Conservation (phyloP, 2,888 invertebrate genomes). For the Stratiomys singularior region DNA sequence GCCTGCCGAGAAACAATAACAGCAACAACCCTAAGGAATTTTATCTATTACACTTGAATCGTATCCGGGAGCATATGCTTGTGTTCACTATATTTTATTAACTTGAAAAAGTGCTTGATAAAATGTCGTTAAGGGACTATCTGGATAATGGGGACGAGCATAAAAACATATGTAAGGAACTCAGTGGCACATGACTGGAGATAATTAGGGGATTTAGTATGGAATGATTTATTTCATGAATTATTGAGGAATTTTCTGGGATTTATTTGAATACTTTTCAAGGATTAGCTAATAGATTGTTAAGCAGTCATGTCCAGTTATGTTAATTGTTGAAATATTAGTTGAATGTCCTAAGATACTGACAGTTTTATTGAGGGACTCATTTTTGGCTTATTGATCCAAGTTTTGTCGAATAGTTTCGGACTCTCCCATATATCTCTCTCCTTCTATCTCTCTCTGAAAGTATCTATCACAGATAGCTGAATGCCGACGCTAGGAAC, state of each 20-base stretch:
- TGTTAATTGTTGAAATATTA: too few species aligned
- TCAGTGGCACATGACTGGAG: conserved; percentile 6
- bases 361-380: too few species aligned
- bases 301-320: too few species aligned
- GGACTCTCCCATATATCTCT: too few species aligned
- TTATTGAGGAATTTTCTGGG: conserved; percentile 20
- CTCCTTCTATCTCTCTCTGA: too few species aligned
- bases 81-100: conserved; percentile 41
- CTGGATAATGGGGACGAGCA: background rate
- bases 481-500: too few species aligned
- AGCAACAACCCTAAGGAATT: conserved; percentile 14
- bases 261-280: background rate
- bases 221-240: conserved; percentile 33
- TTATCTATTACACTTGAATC: conserved; percentile 16
- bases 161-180: conserved; percentile 29
- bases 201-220: conserved; percentile 38
- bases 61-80: conserved; percentile 17
- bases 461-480: too few species aligned
- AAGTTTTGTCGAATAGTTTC: too few species aligned
- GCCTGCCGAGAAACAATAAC: background rate
- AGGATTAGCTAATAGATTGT: too few species aligned
- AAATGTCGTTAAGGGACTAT: background rate
- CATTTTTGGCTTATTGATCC: too few species aligned
- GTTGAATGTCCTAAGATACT: too few species aligned
- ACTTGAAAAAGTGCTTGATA: conserved; percentile 19